These are phyloP conservation scores for Carollia perspicillata DNA, from an alignment of 2,113 vertebrate species.

Conservation along the genomic window DNA sequence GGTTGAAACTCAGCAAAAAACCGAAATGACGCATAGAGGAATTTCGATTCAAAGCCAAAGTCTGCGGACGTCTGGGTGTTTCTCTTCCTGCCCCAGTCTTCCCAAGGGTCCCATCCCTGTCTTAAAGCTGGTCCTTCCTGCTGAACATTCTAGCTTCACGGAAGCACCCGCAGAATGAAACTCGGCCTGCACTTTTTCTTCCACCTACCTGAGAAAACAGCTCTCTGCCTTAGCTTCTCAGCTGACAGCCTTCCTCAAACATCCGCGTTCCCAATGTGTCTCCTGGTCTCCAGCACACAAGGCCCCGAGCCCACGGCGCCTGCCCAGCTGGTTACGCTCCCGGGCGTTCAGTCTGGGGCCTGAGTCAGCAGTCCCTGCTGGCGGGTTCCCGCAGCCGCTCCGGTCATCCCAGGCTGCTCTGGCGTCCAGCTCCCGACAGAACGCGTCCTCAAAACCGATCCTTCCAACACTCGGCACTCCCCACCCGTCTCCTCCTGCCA, in stretches of 20 bases:
- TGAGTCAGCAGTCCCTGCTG: neutral
- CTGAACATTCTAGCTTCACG: neutral
- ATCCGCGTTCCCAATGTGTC: neutral
- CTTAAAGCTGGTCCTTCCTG: neutral
- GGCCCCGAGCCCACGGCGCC: neutral
- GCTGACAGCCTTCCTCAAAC: neutral
- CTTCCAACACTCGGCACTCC: neutral
- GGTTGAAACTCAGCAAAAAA: neutral
- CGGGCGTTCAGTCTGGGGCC: neutral
- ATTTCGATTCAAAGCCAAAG: neutral
- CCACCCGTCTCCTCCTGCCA: neutral
- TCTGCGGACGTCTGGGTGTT: neutral
- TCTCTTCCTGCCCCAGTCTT: neutral
- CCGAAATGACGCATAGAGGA: neutral
- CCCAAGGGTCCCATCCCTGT: neutral
- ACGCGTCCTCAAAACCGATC: neutral
- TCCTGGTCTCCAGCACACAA: neutral
- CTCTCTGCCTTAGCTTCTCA: neutral
- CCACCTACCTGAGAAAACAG: neutral
- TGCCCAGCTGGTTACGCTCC: neutral
- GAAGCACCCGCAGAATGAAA: neutral
- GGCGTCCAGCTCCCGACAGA: neutral
- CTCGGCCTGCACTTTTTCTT: neutral
- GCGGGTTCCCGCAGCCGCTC: slow-evolving; percentile 3
- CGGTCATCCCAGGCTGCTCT: neutral